Conservation (phyloP, 2,888 invertebrate species). For the Phymatocera aterrima region DNA sequence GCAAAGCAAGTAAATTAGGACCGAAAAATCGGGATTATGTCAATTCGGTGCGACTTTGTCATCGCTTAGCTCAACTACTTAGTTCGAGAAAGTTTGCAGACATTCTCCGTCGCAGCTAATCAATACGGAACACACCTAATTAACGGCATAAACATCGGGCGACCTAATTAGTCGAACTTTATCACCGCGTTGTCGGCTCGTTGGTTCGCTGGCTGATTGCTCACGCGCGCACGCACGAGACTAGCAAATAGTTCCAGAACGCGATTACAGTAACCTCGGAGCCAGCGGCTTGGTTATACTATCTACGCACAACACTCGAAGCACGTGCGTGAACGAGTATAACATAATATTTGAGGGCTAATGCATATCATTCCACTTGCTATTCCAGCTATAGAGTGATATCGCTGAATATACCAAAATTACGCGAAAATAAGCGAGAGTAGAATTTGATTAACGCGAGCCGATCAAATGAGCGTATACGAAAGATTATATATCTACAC, state of each 20-base stretch:
- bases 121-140: neutral
- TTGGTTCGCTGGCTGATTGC: neutral
- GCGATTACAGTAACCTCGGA: neutral
- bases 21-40: too few species aligned
- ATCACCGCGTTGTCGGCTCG: conserved; percentile 5
- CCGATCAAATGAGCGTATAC: too few species aligned
- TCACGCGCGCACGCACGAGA: neutral
- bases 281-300: neutral
- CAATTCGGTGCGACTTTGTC: too few species aligned
- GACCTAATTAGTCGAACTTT: conserved; percentile 21
- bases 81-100: too few species aligned
- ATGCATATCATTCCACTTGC: neutral
- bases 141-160: conserved; percentile 18
- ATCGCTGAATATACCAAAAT: too few species aligned
- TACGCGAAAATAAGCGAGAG: too few species aligned
- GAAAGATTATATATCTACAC: too few species aligned
- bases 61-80: too few species aligned
- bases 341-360: neutral
- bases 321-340: neutral
- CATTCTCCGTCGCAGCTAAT: neutral
- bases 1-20: too few species aligned
- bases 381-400: too few species aligned
- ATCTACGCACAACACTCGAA: neutral
- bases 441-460: too few species aligned
- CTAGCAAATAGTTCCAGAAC: conserved; percentile 22